A percentile compares a stretch with the other conserved stretches of the same genome.
phyloP scores from a whole-genome alignment of 2,797 vertebrate genomes.

The Manis crassicaudata region DNA sequence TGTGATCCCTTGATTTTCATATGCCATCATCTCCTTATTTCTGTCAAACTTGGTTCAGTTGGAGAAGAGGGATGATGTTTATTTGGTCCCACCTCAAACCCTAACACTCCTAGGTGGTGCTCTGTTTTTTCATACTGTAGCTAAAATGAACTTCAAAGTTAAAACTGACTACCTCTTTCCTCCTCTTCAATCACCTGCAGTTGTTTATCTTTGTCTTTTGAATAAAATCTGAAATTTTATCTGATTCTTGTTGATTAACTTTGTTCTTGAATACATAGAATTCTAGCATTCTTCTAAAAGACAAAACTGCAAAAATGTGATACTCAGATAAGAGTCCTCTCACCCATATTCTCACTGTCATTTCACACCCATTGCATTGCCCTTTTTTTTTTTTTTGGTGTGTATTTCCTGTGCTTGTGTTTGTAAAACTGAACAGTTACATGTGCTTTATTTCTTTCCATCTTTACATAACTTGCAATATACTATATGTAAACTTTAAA shows the following conservation, averaged over 20 bases:
- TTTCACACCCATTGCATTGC: not conserved
- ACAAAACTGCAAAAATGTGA: not conserved
- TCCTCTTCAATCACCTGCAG: not conserved
- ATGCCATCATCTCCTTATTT: not conserved
- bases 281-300: not conserved
- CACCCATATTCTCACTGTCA: not conserved
- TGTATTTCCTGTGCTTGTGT: not conserved
- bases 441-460: not conserved
- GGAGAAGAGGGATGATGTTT: not conserved
- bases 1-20: not conserved
- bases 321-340: not conserved
- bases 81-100: not conserved
- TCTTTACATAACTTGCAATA: not conserved
- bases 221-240: not conserved
- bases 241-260: not conserved
- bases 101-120: not conserved
- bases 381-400: not conserved
- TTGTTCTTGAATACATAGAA: not conserved
- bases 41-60: not conserved
- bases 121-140: not conserved
- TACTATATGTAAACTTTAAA: not conserved
- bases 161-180: not conserved
- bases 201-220: not conserved
- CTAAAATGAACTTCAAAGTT: not conserved
- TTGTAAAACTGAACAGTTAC: not conserved